These are phyloP conservation scores for Pithys albifrons DNA, from an alignment of 2,113 vertebrate species.

Conservation along the genomic window DNA sequence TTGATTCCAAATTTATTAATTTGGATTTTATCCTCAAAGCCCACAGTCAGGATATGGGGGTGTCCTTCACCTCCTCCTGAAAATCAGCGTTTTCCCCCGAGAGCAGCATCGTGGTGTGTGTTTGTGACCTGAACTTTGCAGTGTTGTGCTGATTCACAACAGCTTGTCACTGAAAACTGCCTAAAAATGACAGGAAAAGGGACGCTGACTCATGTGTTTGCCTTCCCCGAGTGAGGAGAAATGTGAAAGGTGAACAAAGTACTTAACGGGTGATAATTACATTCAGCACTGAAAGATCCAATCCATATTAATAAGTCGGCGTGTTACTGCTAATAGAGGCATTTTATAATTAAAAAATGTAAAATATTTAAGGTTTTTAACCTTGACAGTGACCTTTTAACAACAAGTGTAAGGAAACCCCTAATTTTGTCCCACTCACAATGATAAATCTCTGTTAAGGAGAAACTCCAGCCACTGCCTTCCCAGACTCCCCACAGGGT, in stretches of 20 bases:
- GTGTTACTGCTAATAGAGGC: not conserved
- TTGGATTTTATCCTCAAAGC: not conserved
- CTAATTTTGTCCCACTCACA: slow-evolving; percentile 25
- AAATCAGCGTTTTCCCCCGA: not conserved
- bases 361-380: slow-evolving; percentile 9
- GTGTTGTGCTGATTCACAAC: slow-evolving; percentile 50
- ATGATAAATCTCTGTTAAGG: slow-evolving; percentile 34
- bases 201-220: slow-evolving; percentile 63
- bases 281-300: not conserved
- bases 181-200: slow-evolving; percentile 53
- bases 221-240: slow-evolving; percentile 1
- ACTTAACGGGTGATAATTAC: slow-evolving; percentile 16
- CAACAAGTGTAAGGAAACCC: slow-evolving; percentile 34
- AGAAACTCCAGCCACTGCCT: not conserved
- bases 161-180: slow-evolving; percentile 23
- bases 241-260: slow-evolving; percentile 61
- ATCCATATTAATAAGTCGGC: not conserved
- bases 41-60: not conserved
- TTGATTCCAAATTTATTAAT: not conserved
- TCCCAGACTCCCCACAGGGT: not conserved
- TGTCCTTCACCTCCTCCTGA: not conserved
- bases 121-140: slow-evolving; percentile 32
- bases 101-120: not conserved
- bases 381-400: slow-evolving; percentile 35
- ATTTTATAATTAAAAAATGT: not conserved